These are phyloP conservation scores for Heliconius hewitsoni DNA, from an alignment of 1,140 invertebrate genomes.

Conservation along the genomic window DNA sequence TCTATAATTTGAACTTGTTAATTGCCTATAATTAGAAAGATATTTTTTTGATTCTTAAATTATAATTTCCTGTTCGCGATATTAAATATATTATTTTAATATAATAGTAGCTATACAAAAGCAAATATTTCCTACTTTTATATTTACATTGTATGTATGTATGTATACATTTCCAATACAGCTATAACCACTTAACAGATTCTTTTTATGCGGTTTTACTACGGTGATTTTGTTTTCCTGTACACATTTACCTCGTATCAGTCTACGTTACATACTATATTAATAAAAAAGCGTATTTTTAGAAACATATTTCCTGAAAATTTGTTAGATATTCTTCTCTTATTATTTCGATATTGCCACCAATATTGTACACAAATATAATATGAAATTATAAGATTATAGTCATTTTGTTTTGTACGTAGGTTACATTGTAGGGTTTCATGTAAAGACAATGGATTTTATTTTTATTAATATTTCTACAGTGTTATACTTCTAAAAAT, in stretches of 20 bases:
- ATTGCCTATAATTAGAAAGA: not conserved
- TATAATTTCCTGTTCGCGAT: not conserved
- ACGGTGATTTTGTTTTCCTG: conserved; percentile 25
- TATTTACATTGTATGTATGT: not conserved
- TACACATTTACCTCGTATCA: not conserved
- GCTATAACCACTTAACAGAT: conserved; percentile 15
- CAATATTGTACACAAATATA: no score
- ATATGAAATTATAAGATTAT: no score
- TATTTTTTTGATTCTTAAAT: not conserved
- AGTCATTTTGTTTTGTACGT: no score
- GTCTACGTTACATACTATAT: not conserved
- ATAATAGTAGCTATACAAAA: not conserved
- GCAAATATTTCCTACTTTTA: not conserved
- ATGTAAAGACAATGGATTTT: no score
- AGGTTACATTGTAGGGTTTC: no score
- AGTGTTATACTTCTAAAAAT: no score
- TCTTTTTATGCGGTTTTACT: conserved; percentile 26
- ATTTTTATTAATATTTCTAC: no score
- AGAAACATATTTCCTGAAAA: not conserved
- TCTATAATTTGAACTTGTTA: not conserved
- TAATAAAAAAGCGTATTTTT: not conserved
- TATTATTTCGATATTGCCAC: no score
- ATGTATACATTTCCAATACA: not conserved
- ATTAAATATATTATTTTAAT: not conserved
- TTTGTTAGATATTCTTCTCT: no score